Evolutionary conservation across 2,888 invertebrate species (phyloP).

Genomic region (Hedychridium roseum): DNA sequence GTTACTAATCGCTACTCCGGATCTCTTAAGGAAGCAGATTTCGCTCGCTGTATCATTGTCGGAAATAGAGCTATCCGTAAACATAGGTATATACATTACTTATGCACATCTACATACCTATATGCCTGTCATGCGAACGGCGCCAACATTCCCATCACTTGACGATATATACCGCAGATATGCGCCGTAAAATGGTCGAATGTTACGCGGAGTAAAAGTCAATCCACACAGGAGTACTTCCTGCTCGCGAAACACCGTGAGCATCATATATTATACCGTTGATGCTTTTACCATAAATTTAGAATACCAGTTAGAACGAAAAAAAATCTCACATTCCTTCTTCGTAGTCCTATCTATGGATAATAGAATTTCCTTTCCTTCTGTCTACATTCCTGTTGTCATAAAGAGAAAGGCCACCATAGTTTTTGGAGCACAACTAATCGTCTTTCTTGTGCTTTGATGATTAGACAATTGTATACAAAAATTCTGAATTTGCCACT

Average conservation of each 20-base stretch:
- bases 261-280: background rate
- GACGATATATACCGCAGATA: slow-evolving; percentile 22
- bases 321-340: too few relatives aligned
- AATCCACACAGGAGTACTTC: slow-evolving; percentile 11
- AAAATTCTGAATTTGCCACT: too few relatives aligned
- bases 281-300: slow-evolving; percentile 12
- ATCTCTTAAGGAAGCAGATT: too few relatives aligned
- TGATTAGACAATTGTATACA: too few relatives aligned
- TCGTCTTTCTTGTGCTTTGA: too few relatives aligned
- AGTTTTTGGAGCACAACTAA: too few relatives aligned
- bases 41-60: slow-evolving; percentile 12
- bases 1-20: too few relatives aligned
- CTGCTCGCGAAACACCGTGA: background rate
- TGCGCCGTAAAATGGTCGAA: slow-evolving; percentile 33
- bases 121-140: slow-evolving; percentile 35
- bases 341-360: too few relatives aligned
- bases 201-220: slow-evolving; percentile 34
- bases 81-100: background rate
- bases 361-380: too few relatives aligned
- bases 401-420: too few relatives aligned
- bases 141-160: slow-evolving; percentile 56
- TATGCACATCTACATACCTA: background rate
- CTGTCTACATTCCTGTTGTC: too few relatives aligned
- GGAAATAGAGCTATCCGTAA: slow-evolving; percentile 6
- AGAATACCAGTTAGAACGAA: slow-evolving; percentile 17